Percentiles rank a stretch among this genome's conserved stretches.
phyloP scores from a whole-genome alignment of 2,797 vertebrate species.

The Spondyliosoma cantharus region DNA sequence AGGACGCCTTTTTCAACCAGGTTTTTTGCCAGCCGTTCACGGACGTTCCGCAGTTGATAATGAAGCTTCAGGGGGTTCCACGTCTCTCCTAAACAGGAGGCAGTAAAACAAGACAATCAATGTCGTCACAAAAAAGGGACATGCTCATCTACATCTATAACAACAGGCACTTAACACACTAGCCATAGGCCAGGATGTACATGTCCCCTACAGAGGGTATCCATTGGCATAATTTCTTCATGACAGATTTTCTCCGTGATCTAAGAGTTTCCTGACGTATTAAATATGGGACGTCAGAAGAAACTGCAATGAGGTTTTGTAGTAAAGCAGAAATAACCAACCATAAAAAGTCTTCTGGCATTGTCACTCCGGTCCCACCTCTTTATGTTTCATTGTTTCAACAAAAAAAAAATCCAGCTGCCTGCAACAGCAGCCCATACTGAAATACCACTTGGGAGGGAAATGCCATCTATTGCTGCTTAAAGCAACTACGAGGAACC shows the following conservation, averaged over 20 bases:
- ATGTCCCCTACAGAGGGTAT: neutral
- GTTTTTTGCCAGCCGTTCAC: conserved; percentile 95
- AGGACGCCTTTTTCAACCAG: conserved; percentile 96
- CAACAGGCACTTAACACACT: neutral
- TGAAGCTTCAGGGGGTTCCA: conserved; percentile 98
- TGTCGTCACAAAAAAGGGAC: neutral
- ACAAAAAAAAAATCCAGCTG: too few species aligned
- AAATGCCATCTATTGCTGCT: too few species aligned
- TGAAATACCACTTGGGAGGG: too few species aligned
- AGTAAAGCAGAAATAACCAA: neutral
- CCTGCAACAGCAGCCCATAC: too few species aligned
- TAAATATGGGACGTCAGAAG: neutral
- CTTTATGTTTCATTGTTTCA: neutral
- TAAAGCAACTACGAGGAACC: too few species aligned
- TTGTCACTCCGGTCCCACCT: neutral
- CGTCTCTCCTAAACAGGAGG: conserved; percentile 87
- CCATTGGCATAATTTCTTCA: neutral
- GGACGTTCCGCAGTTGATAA: conserved; percentile 95
- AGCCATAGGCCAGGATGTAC: neutral
- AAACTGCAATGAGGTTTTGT: neutral
- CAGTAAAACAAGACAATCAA: neutral
- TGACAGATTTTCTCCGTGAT: neutral
- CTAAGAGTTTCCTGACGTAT: neutral
- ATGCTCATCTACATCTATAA: neutral
- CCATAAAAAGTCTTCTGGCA: neutral